Conservation (phyloP, 1,140 invertebrate species). For the Leucophenga varia region DNA sequence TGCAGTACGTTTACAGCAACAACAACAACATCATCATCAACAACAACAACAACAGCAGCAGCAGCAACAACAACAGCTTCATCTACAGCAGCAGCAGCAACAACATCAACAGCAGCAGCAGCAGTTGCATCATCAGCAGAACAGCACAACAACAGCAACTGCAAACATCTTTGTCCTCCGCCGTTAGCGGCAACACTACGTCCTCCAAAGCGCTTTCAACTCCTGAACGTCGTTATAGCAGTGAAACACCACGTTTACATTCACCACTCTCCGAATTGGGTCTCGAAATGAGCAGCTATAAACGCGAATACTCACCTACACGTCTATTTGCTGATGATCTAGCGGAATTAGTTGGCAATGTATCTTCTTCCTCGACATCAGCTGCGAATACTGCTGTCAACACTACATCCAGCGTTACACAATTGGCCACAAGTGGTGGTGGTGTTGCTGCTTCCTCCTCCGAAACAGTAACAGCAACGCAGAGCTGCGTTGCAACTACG, state of each 20-base stretch:
- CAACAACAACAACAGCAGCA: slow-evolving; percentile 27
- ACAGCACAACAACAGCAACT: slow-evolving; percentile 17
- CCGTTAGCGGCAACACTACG: slow-evolving; percentile 7
- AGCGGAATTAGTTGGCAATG: slow-evolving; percentile 41
- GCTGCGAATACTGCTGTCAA: slow-evolving; percentile 13
- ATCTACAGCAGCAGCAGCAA: slow-evolving; percentile 12
- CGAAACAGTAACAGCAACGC: not conserved
- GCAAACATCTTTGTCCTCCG: slow-evolving; percentile 10
- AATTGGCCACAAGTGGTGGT: no score
- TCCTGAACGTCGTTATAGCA: slow-evolving; percentile 59
- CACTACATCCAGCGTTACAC: slow-evolving; percentile 15
- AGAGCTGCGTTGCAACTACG: not conserved
- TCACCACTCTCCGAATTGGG: slow-evolving; percentile 63
- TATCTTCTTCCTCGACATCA: slow-evolving; percentile 24
- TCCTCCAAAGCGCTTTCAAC: slow-evolving; percentile 56
- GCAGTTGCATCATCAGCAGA: slow-evolving; percentile 18
- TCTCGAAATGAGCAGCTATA: slow-evolving; percentile 67
- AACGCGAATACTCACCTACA: slow-evolving; percentile 64
- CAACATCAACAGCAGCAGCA: slow-evolving; percentile 12
- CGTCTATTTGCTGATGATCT: slow-evolving; percentile 66
- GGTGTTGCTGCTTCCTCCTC: slow-evolving; percentile 5
- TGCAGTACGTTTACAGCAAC: slow-evolving; percentile 26
- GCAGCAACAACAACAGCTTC: slow-evolving; percentile 16
- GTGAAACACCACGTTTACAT: slow-evolving; percentile 59
- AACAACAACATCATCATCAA: slow-evolving; percentile 20